Base-by-base conservation (phyloP, 1,140 invertebrate species). In the Meteorus sp. region DNA sequence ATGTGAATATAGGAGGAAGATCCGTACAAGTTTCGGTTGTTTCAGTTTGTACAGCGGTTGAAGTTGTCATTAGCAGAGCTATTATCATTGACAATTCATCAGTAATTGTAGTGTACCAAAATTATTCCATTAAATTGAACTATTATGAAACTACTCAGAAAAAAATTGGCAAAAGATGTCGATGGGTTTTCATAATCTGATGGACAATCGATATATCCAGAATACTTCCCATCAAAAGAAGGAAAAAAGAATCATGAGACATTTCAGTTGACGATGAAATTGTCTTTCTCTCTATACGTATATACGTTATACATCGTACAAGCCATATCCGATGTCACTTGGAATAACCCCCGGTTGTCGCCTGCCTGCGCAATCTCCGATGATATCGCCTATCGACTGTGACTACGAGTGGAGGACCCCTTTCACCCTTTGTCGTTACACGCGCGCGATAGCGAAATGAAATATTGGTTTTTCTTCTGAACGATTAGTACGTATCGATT, bases 401-500 rank as follows among this genome's bases (percentile, higher is more conserved):
- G 22, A 33, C 25, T 17, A 27, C 41, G 41, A 44, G 41, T 8
- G n/a, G 11, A 41, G 11, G 41, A 19, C 17, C 19, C n/a, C 19
- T 11, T 20, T 56, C 17, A 2, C 4, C 41, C 23, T 11, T 33
- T 6, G 8, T 39, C 19, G 22, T 43, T 17, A 51, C 45, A 19
- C 11, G 23, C 37, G 20, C 31, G 45, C 25, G 43, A 54, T 53
- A 59, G 29, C 37, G 51, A 47, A 59, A 54, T 59, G 50, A 59
- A 59, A 59, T 54, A 59, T 58, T 35, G 56, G 47, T n/a, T 50
- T 51, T 58, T 56, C 39, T 44, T 19, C 45, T 56, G 27, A 41
- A 20, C 54, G 54, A 56, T 56, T 56, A 25, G 17, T 15, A 17
- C 37, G 19, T 45, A 33, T 25, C 29, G 29, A 33, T 56, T 45